These are phyloP conservation scores for Procambarus clarkii DNA, from an alignment of 1,140 invertebrate genomes.

Conservation along the genomic window DNA sequence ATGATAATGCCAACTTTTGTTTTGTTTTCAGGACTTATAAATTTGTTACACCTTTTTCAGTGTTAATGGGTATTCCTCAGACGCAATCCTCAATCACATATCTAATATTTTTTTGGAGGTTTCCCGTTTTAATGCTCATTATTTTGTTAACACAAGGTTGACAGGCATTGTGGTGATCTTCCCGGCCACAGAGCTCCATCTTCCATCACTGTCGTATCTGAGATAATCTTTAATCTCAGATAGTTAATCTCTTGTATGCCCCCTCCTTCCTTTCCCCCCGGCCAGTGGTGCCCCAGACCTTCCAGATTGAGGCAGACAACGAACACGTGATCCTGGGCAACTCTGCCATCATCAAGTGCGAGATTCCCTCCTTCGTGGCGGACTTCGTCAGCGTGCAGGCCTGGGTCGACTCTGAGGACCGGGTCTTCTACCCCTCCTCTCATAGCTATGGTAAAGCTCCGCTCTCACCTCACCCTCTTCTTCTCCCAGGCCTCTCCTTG, in stretches of 20 bases:
- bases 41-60: too few relatives aligned
- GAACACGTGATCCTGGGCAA: conserved; percentile 37
- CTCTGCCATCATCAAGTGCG: conserved; percentile 80
- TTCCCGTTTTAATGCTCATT: too few relatives aligned
- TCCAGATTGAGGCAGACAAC: conserved; percentile 37
- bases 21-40: too few relatives aligned
- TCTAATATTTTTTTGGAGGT: too few relatives aligned
- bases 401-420: conserved; percentile 79
- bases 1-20: too few relatives aligned
- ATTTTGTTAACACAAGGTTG: too few relatives aligned
- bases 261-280: not conserved
- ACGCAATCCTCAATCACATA: too few relatives aligned
- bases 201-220: not conserved
- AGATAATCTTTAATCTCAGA: too few relatives aligned
- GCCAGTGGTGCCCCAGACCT: conserved; percentile 32
- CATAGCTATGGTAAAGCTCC: conserved; percentile 13
- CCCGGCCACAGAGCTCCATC: too few relatives aligned
- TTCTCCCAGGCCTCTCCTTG: not conserved
- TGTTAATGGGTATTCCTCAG: too few relatives aligned
- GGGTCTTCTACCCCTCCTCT: conserved; percentile 28
- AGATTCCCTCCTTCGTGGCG: conserved; percentile 92
- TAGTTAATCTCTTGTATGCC: too few relatives aligned
- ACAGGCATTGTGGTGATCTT: too few relatives aligned
- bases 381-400: conserved; percentile 92
- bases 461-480: not conserved